Base-by-base conservation (phyloP, 2,888 invertebrate genomes). In the Trissolcus japonicus region DNA sequence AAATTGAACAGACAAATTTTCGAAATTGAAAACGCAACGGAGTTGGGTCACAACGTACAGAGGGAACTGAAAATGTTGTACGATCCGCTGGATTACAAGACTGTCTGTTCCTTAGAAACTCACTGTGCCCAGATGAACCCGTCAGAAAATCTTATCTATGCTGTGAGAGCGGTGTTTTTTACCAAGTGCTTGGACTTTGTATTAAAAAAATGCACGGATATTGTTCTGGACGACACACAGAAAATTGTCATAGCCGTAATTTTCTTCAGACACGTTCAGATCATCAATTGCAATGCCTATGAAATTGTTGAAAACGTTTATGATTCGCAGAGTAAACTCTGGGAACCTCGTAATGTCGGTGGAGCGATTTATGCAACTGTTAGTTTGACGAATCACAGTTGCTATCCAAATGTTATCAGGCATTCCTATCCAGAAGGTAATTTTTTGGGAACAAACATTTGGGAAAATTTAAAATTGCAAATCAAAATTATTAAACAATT, bases 311-410 rank as follows among this genome's bases (percentile, higher is more conserved):
- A 90, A 73, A 86, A 87, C 71, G 71, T 82, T 7, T 81, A 84
- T 13, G 80, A 88, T 61, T 66, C 82, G 7, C 46, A 76, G 1
- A 84, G 82, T 3, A 84, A 81, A 63, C 79, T 85, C 16, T 86
- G 84, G 82, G 86, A 88, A 59, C 85, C 87, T 6, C 82, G 85
- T 6, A 84, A 84, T 19, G 78, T 91, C 9, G 91, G 91, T 1
- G 91, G 90, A 9, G 90, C 90, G 1, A 87, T 90, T 72, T 90
- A 90, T 73, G 86, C 90, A 0, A 88, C 90, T 0, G 88, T 91
- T 71, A 90, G 90, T 80, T 86, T 90, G 29, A 84, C 87, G n/a
- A 91, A 91, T 86, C 91, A 91, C 79, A 86, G 89, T 63, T 91
- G 91, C 79, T 87, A 86, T 80, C 90, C 90, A 1, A 91, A 91